Evolutionary conservation across 2,797 vertebrate species (phyloP), one percentile per base, ranked within the genome.

Genomic region (Chiloscyllium punctatum): DNA sequence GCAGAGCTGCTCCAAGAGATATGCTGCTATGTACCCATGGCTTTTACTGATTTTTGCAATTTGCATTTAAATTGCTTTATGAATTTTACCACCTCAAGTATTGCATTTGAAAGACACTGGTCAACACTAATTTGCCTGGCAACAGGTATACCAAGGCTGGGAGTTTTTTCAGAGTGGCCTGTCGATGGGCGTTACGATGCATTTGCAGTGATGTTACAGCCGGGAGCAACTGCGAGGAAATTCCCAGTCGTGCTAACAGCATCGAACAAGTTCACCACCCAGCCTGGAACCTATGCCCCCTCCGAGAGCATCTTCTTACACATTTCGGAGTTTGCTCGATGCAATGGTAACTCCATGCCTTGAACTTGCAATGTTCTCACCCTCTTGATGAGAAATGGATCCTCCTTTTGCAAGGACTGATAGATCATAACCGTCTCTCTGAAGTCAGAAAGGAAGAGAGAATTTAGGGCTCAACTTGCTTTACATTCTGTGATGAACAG

Each of bases 391-490:
- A 94, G 96, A 95, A 94, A 96, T 86, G 88, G 96, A 91, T 84
- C 79, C 3, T 53, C 87, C 62, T 95, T 96, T 74, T 96, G 95
- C 0, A 96, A 96, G 3, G 96, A 96, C 94, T 96, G 96, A n/a
- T 96, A 96, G n/a, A 97, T 16, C 0, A 95, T 96, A 96, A 97
- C 96, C 27, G 96, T 94, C 96, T 98, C 97, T 37, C 97, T 98
- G 96, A 4, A 95, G 79, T 84, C 88, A 77, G 30, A 95, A 95
- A 79, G 0, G 25, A 71, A 42, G 3, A 90, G 62, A 33, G 42
- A 95, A 95, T 77, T 27, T 77, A n/a, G 53, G 30, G 53, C 48
- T 92, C 88, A 68, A 66, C 33, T 90, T 62, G 62, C 15, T 66
- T 90, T 90, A 68, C 25, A 92, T 48, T 21, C n/a, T 42, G 8